Percentiles rank a stretch among this genome's conserved stretches.
phyloP scores from a whole-genome alignment of 2,888 invertebrate species.

The Callimorpha dominula region DNA sequence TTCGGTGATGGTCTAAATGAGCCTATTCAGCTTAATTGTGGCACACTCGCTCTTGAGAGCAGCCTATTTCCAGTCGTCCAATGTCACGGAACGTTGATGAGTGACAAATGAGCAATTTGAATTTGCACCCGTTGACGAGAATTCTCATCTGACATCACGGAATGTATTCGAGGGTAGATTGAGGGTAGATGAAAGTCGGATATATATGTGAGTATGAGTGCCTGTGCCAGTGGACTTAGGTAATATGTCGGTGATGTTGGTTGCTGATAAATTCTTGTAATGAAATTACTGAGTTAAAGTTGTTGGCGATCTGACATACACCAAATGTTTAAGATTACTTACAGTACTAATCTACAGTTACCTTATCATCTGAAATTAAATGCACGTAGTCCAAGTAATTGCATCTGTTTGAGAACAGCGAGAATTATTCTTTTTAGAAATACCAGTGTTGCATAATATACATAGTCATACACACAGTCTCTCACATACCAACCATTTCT shows the following conservation, averaged over 20 bases:
- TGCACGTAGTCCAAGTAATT: too few relatives aligned
- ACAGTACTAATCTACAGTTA: too few relatives aligned
- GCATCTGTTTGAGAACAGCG: too few relatives aligned
- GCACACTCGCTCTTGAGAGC: constrained; percentile 8
- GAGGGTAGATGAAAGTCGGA: too few relatives aligned
- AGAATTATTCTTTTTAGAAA: too few relatives aligned
- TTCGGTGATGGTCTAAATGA: constrained; percentile 12
- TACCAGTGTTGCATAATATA: too few relatives aligned
- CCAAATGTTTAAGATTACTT: too few relatives aligned
- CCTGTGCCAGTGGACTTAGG: not conserved
- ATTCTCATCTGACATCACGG: constrained; percentile 1
- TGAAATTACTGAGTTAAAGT: not conserved
- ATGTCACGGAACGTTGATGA: constrained; percentile 17
- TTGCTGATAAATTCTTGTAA: not conserved
- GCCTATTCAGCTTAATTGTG: constrained; percentile 13
- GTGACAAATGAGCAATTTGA: constrained; percentile 26
- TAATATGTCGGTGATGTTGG: not conserved
- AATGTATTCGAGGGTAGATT: constrained; percentile 8
- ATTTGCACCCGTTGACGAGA: constrained; percentile 13
- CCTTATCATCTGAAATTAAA: too few relatives aligned
- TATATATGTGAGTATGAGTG: not conserved
- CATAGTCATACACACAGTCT: too few relatives aligned
- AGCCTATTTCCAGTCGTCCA: constrained; percentile 21
- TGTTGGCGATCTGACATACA: too few relatives aligned
- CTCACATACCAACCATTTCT: too few relatives aligned